A percentile compares a stretch with the other conserved stretches of the same genome.
These are phyloP conservation scores for Parauchenoglanis ngamensis DNA, from an alignment of 2,797 vertebrate genomes.

Conservation along the genomic window DNA sequence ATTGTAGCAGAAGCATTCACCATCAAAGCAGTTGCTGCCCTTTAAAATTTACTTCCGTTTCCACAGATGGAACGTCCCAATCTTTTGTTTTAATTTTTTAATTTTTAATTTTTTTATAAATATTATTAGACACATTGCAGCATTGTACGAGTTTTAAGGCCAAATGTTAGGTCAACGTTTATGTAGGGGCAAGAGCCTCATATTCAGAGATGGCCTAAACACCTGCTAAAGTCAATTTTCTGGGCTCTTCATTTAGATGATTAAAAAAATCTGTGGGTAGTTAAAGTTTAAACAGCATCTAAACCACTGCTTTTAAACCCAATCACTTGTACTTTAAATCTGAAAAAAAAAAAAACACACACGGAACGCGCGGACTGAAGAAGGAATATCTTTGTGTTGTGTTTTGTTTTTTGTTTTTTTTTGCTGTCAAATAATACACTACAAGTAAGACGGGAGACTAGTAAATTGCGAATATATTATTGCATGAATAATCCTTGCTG, in stretches of 20 bases:
- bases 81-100: no score
- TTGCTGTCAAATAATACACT: no score
- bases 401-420: no score
- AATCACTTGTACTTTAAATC: background rate
- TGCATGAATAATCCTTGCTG: background rate
- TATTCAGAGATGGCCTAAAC: background rate
- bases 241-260: background rate
- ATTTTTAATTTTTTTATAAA: background rate
- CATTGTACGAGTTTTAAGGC: background rate
- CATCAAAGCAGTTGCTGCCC: background rate
- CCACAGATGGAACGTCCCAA: background rate
- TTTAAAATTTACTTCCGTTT: background rate
- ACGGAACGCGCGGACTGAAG: background rate
- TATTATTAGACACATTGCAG: background rate
- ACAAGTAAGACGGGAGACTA: background rate
- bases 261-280: background rate
- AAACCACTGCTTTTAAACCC: background rate
- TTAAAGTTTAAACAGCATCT: background rate
- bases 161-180: background rate
- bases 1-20: background rate
- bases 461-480: background rate
- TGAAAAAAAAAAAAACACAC: no score
- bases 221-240: background rate
- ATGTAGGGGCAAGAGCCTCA: no score
- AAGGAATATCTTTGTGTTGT: background rate